Evolutionary conservation across 2,113 vertebrate genomes (phyloP).

Genomic region (Marmota flaviventris): DNA sequence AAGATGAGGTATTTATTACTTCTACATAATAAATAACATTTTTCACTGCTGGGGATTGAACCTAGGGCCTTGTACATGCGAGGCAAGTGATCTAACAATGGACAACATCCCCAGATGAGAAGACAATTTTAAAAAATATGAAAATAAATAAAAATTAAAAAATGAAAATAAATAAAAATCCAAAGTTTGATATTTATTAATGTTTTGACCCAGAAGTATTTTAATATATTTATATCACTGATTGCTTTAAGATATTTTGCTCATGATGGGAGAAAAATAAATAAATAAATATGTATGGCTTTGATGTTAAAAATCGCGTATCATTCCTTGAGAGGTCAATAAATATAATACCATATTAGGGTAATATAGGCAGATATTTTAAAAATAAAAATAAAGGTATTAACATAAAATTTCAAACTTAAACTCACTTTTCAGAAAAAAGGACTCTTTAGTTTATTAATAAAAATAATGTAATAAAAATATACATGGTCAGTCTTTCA

Average conservation of each 20-base stretch:
- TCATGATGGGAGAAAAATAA: not conserved
- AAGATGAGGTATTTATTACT: not conserved
- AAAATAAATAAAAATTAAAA: no score
- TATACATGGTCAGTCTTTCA: not conserved
- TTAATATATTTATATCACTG: not conserved
- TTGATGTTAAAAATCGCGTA: not conserved
- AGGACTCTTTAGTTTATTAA: not conserved
- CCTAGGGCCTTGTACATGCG: not conserved
- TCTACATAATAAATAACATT: not conserved
- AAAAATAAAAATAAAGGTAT: not conserved
- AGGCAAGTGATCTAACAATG: not conserved
- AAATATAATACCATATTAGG: not conserved
- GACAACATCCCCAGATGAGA: no score
- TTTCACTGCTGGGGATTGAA: not conserved
- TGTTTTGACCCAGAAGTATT: not conserved
- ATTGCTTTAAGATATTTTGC: rapidly evolving
- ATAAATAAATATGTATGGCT: not conserved
- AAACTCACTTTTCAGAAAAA: not conserved
- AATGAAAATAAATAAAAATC: not conserved
- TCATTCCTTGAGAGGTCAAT: not conserved
- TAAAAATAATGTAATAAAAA: not conserved
- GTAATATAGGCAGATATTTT: not conserved
- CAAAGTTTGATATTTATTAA: not conserved
- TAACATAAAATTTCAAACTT: not conserved
- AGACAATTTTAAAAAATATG: not conserved